These are phyloP conservation scores for Drosophila erecta DNA, from an alignment of 1,140 invertebrate genomes.

Conservation along the genomic window DNA sequence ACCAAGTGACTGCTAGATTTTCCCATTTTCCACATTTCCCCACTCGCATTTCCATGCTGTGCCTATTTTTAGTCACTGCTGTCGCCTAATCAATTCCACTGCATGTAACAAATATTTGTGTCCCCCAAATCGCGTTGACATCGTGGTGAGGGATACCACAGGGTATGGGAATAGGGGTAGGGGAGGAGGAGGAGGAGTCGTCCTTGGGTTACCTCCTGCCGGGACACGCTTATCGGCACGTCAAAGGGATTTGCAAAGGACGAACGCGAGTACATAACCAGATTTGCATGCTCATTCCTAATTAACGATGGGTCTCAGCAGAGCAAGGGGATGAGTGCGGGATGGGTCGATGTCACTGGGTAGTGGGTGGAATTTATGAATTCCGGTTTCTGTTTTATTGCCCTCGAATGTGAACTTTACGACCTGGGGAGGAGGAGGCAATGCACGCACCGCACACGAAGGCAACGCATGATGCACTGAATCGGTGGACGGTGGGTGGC, in stretches of 20 bases:
- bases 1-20: neutral
- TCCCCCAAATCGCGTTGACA: conserved; percentile 35
- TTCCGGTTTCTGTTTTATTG: conserved; percentile 41
- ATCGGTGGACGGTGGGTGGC: conserved; percentile 16
- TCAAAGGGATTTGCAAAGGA: conserved; percentile 49
- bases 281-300: conserved; percentile 43
- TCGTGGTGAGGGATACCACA: neutral
- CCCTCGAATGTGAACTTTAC: conserved; percentile 36
- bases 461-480: conserved; percentile 65
- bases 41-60: conserved; percentile 19
- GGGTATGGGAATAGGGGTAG: neutral
- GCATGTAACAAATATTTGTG: conserved; percentile 60
- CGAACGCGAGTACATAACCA: conserved; percentile 22
- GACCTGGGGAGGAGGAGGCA: conserved; percentile 16
- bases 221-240: conserved; percentile 47
- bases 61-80: conserved; percentile 41
- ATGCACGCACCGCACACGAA: conserved; percentile 65
- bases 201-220: conserved; percentile 12
- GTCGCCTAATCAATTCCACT: conserved; percentile 48
- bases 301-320: conserved; percentile 9
- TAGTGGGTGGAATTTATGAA: conserved; percentile 38
- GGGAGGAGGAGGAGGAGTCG: neutral
- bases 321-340: no score
- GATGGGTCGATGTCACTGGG: neutral
- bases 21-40: neutral